Percentiles rank a stretch among this genome's conserved stretches.
Evolutionary conservation across 2,113 vertebrate species (phyloP).

Genomic region (Nipponia nippon): DNA sequence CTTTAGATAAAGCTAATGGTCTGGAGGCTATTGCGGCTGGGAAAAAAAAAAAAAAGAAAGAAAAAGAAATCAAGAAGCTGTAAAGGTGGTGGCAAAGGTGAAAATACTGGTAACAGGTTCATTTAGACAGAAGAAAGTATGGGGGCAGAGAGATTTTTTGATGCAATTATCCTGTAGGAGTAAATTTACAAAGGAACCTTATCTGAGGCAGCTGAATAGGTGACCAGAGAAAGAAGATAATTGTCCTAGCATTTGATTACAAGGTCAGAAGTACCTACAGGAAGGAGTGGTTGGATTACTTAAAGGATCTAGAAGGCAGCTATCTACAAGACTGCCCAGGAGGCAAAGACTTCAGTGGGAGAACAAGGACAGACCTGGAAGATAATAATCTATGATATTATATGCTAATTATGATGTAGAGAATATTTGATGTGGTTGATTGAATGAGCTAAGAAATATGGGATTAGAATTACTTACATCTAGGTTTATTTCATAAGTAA

Average conservation of each 20-base stretch:
- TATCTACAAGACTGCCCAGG: neutral
- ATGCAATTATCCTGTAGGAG: neutral
- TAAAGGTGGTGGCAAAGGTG: neutral
- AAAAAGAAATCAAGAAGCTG: neutral
- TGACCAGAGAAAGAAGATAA: neutral
- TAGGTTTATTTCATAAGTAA: neutral
- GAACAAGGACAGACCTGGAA: neutral
- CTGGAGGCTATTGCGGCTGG: neutral
- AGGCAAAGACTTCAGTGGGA: neutral
- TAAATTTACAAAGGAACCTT: neutral
- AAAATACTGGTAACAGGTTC: neutral
- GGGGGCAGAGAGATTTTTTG: neutral
- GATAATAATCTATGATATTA: neutral
- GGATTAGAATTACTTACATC: neutral
- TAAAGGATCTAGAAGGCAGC: neutral
- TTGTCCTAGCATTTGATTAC: neutral
- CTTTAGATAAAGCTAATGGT: neutral
- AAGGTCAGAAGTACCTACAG: neutral
- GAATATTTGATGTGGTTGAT: neutral
- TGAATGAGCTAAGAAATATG: neutral
- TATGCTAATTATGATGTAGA: neutral
- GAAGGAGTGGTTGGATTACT: neutral
- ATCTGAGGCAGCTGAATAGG: neutral
- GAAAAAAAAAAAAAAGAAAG: fast-evolving
- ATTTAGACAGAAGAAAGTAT: neutral